These are phyloP conservation scores for Herminia tarsipennalis DNA, from an alignment of 2,888 invertebrate genomes.

Conservation along the genomic window DNA sequence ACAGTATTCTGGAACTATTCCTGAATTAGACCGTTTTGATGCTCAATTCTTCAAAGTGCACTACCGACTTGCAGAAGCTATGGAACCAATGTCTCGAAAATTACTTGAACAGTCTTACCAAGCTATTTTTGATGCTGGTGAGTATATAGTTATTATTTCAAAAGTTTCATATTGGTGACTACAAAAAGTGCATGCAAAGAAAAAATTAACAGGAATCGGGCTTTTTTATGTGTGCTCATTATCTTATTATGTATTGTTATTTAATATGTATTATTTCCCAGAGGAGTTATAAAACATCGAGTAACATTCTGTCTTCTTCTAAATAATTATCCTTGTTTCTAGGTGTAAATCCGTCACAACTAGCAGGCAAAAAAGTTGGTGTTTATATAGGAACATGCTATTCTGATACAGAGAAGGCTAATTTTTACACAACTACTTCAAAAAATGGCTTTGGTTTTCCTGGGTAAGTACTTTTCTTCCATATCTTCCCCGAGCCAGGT, in stretches of 20 bases:
- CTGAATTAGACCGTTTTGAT: constrained; percentile 87
- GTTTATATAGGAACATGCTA: constrained; percentile 74
- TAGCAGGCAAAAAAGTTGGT: constrained; percentile 82
- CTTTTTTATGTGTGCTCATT: no score
- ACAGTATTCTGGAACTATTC: constrained; percentile 87
- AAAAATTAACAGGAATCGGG: no score
- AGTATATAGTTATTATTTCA: background rate
- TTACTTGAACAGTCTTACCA: constrained; percentile 89
- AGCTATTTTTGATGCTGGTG: constrained; percentile 88
- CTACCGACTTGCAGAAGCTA: constrained; percentile 81
- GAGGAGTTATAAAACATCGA: no score
- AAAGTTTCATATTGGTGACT: no score
- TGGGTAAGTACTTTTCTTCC: constrained; percentile 54
- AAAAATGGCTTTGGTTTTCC: constrained; percentile 57
- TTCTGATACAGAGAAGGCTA: constrained; percentile 86
- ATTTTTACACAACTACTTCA: constrained; percentile 51
- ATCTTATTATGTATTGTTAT: no score
- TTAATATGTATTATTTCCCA: no score
- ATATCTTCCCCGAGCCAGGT: no score
- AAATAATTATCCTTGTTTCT: background rate
- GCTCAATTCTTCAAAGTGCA: constrained; percentile 89
- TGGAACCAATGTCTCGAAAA: constrained; percentile 85
- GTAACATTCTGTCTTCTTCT: no score
- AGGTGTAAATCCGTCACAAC: constrained; percentile 85
- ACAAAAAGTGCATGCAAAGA: no score